Percentiles rank a stretch among this genome's conserved stretches.
Evolutionary conservation across 2,113 vertebrate genomes (phyloP).

Genomic region (Dendropsophus ebraccatus): DNA sequence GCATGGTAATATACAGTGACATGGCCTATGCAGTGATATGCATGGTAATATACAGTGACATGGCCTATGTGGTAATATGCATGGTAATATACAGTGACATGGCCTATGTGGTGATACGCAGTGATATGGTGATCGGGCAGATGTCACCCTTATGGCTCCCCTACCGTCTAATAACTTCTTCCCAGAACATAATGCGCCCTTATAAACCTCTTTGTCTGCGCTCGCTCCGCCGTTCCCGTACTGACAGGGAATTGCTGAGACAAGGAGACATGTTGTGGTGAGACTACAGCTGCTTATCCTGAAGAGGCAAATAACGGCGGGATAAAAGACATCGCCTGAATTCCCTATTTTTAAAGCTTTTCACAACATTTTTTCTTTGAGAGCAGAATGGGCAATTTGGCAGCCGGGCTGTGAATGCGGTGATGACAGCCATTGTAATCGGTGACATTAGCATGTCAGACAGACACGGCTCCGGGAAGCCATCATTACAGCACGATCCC

Average conservation of each 20-base stretch:
- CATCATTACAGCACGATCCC: background rate
- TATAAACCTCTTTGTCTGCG: constrained; percentile 24
- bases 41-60: no score
- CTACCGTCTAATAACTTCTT: background rate
- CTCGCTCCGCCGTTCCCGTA: background rate
- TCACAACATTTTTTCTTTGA: constrained; percentile 47
- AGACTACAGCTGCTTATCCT: constrained; percentile 32
- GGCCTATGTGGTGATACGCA: background rate
- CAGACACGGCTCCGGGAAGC: background rate
- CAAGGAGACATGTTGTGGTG: constrained; percentile 16
- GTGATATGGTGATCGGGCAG: background rate
- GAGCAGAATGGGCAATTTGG: constrained; percentile 27
- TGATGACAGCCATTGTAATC: constrained; percentile 44
- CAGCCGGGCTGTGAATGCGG: constrained; percentile 26
- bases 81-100: no score
- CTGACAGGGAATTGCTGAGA: constrained; percentile 4
- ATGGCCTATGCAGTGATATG: no score
- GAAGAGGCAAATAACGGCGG: background rate
- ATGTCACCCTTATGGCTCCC: background rate
- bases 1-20: no score
- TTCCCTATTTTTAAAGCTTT: constrained; percentile 34
- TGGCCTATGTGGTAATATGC: no score
- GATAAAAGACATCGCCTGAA: background rate
- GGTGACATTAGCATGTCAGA: constrained; percentile 35
- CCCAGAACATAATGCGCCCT: background rate